phyloP scores from a whole-genome alignment of 2,797 vertebrate species.

The Oreochromis mossambicus region DNA sequence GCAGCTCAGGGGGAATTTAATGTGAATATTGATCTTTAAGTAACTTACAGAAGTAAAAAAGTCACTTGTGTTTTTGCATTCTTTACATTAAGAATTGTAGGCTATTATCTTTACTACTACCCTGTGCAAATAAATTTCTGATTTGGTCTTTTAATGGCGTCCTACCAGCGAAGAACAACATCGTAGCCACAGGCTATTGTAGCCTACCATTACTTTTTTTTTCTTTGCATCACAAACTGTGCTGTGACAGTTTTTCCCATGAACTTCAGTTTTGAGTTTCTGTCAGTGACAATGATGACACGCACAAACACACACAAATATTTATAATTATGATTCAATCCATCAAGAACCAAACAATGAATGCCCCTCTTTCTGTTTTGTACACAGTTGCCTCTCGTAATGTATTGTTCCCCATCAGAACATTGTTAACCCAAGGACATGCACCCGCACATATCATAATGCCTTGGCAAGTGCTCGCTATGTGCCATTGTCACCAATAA shows the following conservation, averaged over 20 bases:
- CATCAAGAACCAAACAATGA: constrained; percentile 13
- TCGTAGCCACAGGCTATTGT: background rate
- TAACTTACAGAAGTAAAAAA: background rate
- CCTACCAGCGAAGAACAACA: background rate
- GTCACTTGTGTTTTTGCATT: background rate
- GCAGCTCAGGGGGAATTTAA: background rate
- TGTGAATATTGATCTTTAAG: background rate
- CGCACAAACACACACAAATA: background rate
- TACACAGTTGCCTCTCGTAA: constrained; percentile 6
- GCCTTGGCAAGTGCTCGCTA: constrained; percentile 18
- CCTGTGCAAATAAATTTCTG: background rate
- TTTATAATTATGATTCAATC: background rate
- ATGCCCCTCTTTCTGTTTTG: constrained; percentile 4
- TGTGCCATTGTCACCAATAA: constrained; percentile 10
- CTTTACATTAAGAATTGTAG: background rate
- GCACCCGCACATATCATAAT: background rate
- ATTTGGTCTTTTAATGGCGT: background rate
- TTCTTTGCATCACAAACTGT: background rate
- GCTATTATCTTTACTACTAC: background rate
- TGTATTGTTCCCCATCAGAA: constrained; percentile 26
- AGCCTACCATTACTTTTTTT: background rate
- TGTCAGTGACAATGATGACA: background rate
- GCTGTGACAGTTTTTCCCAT: background rate
- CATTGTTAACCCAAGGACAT: constrained; percentile 30
- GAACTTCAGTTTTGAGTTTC: background rate